Evolutionary conservation across 2,113 vertebrate species (phyloP), one percentile per base, ranked within the genome.

Genomic region (Barbus barbus): DNA sequence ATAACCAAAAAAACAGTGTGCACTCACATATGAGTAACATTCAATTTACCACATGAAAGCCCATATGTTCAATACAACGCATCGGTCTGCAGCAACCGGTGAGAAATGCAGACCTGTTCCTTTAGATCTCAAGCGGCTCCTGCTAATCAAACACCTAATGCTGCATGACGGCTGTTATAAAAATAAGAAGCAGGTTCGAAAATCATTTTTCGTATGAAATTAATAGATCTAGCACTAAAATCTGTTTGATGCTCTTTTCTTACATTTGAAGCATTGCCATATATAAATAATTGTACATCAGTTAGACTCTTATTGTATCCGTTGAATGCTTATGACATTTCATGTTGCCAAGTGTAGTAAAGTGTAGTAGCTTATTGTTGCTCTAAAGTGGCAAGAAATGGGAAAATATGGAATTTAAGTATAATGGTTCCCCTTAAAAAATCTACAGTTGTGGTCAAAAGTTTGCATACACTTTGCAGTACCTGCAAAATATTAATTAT

Each of bases 41-140:
- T 91, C 93, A 94, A 96, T 95, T 96, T 96, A 95, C 94, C 95
- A 94, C 94, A 95, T 92, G 91, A 93, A 94, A 94, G 94, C 92
- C 91, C 93, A 92, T 93, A 92, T 91, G 92, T 92, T 92, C 91
- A 93, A 92, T 92, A 91, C 91, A 92, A 93, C 92, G 91, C 90
- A 88, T 91, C 88, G 74, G 85, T 89, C 90, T 89, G 90, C 90
- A 85, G 88, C 86, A 89, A 90, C 87, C 65, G 4, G 90, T 89
- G 89, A 67, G 89, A 89, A 84, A 38, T 72, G 12, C 56, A 72
- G 53, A 41, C 90, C 89, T 89, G 81, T 63, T 8, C 63, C 83
- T 76, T 88, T 87, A 85, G 67, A 89, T 90, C 89, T 89, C 86
- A 82, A 84, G 87, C 79, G 87, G 76, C 73, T 79, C 85, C 84